Percentiles rank a stretch among this genome's conserved stretches.
phyloP scores from a whole-genome alignment of 1,140 invertebrate species.

The Paracyclopina nana region DNA sequence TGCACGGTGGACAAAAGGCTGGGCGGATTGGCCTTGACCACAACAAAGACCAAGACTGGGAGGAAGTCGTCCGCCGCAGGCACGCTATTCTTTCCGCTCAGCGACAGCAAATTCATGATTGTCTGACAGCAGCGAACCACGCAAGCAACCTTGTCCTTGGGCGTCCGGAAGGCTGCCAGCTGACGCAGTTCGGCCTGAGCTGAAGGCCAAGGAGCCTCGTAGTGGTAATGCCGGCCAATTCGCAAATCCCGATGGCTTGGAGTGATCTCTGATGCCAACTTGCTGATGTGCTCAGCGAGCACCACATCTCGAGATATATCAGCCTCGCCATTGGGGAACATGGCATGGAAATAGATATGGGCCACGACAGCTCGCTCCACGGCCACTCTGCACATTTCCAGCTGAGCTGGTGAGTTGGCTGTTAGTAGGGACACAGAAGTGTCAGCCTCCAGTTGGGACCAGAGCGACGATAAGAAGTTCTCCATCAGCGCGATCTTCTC shows the following conservation, averaged over 20 bases:
- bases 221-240: conserved; percentile 55
- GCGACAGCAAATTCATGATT: conserved; percentile 73
- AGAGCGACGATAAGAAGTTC: conserved; percentile 39
- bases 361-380: conserved; percentile 45
- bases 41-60: conserved; percentile 86
- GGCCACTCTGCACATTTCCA: conserved; percentile 45
- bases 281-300: conserved; percentile 66
- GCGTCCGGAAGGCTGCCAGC: conserved; percentile 82
- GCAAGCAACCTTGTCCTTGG: conserved; percentile 77
- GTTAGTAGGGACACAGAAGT: conserved; percentile 38
- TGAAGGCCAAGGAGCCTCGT: conserved; percentile 90
- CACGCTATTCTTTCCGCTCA: conserved; percentile 51
- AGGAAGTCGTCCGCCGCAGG: conserved; percentile 91
- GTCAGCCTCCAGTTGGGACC: conserved; percentile 42
- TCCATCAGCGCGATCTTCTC: conserved; percentile 53
- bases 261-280: conserved; percentile 53
- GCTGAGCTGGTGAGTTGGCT: conserved; percentile 42
- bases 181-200: conserved; percentile 80
- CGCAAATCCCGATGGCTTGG: conserved; percentile 59
- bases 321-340: conserved; percentile 92
- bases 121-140: conserved; percentile 60
- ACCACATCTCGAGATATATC: conserved; percentile 80
- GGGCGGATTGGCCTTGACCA: conserved; percentile 53
- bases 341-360: conserved; percentile 65
- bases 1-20: conserved; percentile 38